phyloP scores from a whole-genome alignment of 2,888 invertebrate species.

The Nemotelus pantherinus region DNA sequence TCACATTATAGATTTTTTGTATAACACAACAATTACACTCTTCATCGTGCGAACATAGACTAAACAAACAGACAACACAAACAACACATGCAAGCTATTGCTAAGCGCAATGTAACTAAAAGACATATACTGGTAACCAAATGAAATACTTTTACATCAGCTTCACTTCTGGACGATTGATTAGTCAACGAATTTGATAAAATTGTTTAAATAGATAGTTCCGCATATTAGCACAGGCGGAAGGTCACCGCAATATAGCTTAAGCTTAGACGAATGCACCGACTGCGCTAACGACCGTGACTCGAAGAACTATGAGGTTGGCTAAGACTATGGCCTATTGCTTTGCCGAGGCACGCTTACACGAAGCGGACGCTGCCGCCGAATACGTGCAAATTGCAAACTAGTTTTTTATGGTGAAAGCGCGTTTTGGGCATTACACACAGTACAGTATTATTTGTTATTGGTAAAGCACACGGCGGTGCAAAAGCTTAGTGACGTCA shows the following conservation, averaged over 20 bases:
- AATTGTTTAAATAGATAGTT: constrained; percentile 21
- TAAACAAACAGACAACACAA: background rate
- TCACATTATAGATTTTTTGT: background rate
- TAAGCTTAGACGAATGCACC: too few relatives aligned
- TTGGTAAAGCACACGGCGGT: constrained; percentile 33
- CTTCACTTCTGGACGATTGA: constrained; percentile 31
- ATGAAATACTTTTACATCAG: constrained; percentile 19
- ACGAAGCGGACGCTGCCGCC: constrained; percentile 2
- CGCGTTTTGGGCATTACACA: constrained; percentile 31
- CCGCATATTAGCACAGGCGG: constrained; percentile 25
- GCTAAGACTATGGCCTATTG: too few relatives aligned
- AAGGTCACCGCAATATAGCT: constrained; percentile 29
- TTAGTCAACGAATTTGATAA: constrained; percentile 31
- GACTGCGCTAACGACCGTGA: background rate
- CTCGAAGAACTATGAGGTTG: background rate
- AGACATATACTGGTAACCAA: background rate
- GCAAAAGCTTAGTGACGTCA: constrained; percentile 33
- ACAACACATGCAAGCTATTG: background rate
- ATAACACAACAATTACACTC: constrained; percentile 15
- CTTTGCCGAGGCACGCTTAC: too few relatives aligned
- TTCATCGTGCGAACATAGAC: background rate
- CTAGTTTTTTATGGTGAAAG: constrained; percentile 40
- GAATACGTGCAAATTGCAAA: constrained; percentile 31
- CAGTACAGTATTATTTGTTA: constrained; percentile 8
- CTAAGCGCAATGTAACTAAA: background rate